phyloP scores from a whole-genome alignment of 1,140 invertebrate species.

The Zaprionus capensis region DNA sequence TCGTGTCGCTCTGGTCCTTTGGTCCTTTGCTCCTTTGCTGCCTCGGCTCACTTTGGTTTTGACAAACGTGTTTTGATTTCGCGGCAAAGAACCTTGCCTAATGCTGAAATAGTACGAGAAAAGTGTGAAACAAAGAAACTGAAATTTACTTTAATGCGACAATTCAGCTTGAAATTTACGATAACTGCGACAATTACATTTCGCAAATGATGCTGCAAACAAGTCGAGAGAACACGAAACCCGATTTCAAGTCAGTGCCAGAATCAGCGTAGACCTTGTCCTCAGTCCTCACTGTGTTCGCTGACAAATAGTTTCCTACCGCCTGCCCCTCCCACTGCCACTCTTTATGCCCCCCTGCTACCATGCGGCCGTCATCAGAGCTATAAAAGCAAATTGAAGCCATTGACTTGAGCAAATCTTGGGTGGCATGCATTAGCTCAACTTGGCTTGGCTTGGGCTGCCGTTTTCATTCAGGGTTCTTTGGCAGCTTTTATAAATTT shows the following conservation, averaged over 20 bases:
- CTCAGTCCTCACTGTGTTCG: background rate
- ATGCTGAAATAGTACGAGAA: constrained; percentile 56
- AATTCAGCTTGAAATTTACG: constrained; percentile 75
- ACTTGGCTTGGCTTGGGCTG: constrained; percentile 31
- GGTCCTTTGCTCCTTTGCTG: background rate
- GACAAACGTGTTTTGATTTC: constrained; percentile 76
- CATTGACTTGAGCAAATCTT: constrained; percentile 74
- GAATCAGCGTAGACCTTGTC: constrained; percentile 12
- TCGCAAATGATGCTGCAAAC: constrained; percentile 73
- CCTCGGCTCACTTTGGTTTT: constrained; percentile 28
- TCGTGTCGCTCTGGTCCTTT: constrained; percentile 12
- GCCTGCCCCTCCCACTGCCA: constrained; percentile 3
- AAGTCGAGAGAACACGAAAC: constrained; percentile 42
- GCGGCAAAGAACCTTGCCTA: constrained; percentile 33
- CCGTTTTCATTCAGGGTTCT: background rate
- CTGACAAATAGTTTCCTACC: constrained; percentile 52
- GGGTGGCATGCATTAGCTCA: constrained; percentile 53
- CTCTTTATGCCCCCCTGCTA: background rate
- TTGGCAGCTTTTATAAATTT: constrained; percentile 71
- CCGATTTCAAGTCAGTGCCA: background rate
- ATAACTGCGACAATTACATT: constrained; percentile 79
- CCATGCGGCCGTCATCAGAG: constrained; percentile 8
- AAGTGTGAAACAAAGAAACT: constrained; percentile 60
- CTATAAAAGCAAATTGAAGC: constrained; percentile 78
- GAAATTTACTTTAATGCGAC: constrained; percentile 77